A percentile compares a stretch with the other conserved stretches of the same genome.
Conservation (phyloP, 1,140 invertebrate genomes). For the Trichoplusia ni region DNA sequence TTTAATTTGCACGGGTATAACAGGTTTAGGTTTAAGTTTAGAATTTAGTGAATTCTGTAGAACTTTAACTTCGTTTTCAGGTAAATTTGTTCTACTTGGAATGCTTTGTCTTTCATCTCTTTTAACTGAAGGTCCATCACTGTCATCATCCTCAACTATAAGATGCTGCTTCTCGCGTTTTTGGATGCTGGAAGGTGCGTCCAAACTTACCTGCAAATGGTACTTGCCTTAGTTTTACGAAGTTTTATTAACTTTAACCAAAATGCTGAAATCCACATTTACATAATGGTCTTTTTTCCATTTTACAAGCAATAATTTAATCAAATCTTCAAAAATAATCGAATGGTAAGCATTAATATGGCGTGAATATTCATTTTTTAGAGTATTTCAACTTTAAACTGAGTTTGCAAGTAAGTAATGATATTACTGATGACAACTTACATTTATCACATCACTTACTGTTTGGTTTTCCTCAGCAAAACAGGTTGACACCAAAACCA, state of each 20-base stretch:
- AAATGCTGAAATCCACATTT: too few relatives aligned
- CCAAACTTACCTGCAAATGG: too few relatives aligned
- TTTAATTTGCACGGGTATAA: background rate
- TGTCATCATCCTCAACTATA: background rate
- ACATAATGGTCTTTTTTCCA: too few relatives aligned
- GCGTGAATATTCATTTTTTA: too few relatives aligned
- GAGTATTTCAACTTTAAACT: too few relatives aligned
- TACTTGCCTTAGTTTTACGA: too few relatives aligned
- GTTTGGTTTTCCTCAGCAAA: background rate
- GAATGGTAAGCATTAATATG: too few relatives aligned
- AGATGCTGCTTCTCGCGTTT: background rate
- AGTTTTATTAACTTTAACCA: too few relatives aligned
- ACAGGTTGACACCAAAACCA: background rate
- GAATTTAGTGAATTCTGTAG: background rate
- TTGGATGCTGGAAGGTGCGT: background rate
- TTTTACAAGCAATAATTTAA: too few relatives aligned
- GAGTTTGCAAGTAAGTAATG: background rate
- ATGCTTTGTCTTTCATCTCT: conserved; percentile 10
- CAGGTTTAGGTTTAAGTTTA: background rate
- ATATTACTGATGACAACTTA: background rate
- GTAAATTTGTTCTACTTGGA: background rate
- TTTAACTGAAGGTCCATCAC: background rate
- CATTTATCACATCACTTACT: background rate
- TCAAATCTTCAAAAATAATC: too few relatives aligned
- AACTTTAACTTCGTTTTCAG: background rate